Base-by-base conservation (phyloP, 2,888 invertebrate species). In the Nemapogon koenigi region DNA sequence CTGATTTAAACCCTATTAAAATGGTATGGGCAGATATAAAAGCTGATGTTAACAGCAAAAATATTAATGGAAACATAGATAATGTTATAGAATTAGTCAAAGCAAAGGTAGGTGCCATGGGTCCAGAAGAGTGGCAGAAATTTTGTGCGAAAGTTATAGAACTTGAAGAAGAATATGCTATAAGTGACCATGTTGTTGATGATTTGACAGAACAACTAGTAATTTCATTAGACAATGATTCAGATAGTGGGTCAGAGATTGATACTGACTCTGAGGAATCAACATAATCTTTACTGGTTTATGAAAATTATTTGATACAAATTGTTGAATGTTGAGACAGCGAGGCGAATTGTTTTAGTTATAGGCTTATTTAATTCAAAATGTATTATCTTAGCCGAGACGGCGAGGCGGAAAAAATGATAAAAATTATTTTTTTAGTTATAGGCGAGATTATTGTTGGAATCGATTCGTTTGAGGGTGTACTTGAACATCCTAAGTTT, bases 121-220 rank as follows among this genome's bases (percentile, higher is more conserved):
- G 36, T 14, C 25, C 35, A 16, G 7, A 27, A n/a, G 42, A 46
- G 16, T 43, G 43, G 43, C 11, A 17, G 26, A 16, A 31, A 10
- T 35, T 43, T 29, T 46, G 43, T 15, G 17, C 17, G 13, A 47
- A 43, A 29, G 42, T 44, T 2, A 42, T 42, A 33, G 13, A 17
- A 11, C 43, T 41, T 7, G 44, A 47, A 37, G 40, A 33, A n/a
- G 41, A 39, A 11, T 45, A 45, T 16, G 25, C 15, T 7, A 41
- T 41, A 28, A 45, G 43, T 37, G 44, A 47, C 33, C 44, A 41
- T 37, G 38, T 42, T 1, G 32, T 46, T 6, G 45, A 46, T 39
- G 11, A 26, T 8, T 2, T 43, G 11, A 45, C 45, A 6, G 43
- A 46, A 25, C n/a, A 35, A 15, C 30, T 39, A 30, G 17, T 36